Evolutionary conservation across 2,888 invertebrate species (phyloP), one percentile per base, ranked within the genome.

Genomic region (Dexiosoma caninum): DNA sequence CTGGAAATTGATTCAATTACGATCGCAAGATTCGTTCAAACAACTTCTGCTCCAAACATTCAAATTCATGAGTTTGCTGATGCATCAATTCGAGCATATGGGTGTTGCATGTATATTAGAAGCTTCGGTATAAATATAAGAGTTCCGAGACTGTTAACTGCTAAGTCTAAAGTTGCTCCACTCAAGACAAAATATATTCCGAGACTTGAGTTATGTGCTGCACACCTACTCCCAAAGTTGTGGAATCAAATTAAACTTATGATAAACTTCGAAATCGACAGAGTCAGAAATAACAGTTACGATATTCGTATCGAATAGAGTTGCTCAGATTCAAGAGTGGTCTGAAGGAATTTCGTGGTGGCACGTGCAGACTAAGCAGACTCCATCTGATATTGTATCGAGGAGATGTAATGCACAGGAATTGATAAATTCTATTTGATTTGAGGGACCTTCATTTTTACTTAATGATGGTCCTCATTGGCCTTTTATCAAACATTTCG

Each of bases 81-180:
- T n/a, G n/a, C n/a, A n/a, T n/a, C n/a, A n/a, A n/a, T n/a, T n/a
- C n/a, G n/a, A n/a, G 71, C 40, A 49, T 70, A 59, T 32, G 70
- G 59, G 3, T 70, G 57, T 46, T 70, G 57, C 35, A 70, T 70
- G 9, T 71, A 71, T n/a, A 37, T 72, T 14, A 21, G 71, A 27
- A 49, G 23, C 23, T 49, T 23, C 23, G 49, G 23, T 12, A 23
- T 10, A 23, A 49, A 23, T 5, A 12, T 0, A 23, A 21, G 10
- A 23, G 21, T 49, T 49, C 23, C 23, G 49, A 9, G 49, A 23
- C 23, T 23, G 23, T 5, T 23, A 9, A 19, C 10, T n/a, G 46
- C 21, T 21, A 46, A 46, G 9, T 21, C 10, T 1, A 19, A 19
- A 8, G 46, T 21, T n/a, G n/a, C n/a, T n/a, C n/a, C n/a, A n/a